These are phyloP conservation scores for Hemaris fuciformis DNA, from an alignment of 2,888 invertebrate species.

Conservation along the genomic window DNA sequence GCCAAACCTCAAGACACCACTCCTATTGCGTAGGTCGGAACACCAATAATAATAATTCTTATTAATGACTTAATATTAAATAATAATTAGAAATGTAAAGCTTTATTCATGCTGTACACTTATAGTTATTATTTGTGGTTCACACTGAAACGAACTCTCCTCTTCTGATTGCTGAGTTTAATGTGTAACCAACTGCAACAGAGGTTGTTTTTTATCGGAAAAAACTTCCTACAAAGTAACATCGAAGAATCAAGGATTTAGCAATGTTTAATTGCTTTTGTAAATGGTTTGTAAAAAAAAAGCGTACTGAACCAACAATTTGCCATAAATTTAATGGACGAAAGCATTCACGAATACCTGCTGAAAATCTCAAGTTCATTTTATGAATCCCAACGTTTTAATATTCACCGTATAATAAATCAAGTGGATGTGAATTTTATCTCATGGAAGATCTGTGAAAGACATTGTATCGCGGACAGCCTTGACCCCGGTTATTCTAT, in stretches of 20 bases:
- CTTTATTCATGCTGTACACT: too few relatives aligned
- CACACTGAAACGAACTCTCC: too few relatives aligned
- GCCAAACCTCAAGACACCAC: too few relatives aligned
- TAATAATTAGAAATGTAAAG: too few relatives aligned
- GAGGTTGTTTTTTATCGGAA: too few relatives aligned
- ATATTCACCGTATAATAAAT: constrained; percentile 45
- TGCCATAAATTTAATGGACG: neutral
- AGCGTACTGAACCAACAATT: constrained; percentile 18
- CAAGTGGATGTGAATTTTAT: constrained; percentile 38
- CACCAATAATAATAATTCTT: too few relatives aligned
- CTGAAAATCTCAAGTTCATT: constrained; percentile 33
- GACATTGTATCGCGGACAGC: constrained; percentile 52
- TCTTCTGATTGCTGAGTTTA: too few relatives aligned
- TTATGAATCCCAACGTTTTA: constrained; percentile 37
- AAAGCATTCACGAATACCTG: constrained; percentile 25
- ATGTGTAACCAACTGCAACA: too few relatives aligned
- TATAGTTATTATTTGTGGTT: too few relatives aligned
- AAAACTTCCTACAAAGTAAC: neutral
- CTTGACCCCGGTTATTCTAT: constrained; percentile 65
- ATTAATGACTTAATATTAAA: too few relatives aligned
- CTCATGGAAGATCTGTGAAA: constrained; percentile 43
- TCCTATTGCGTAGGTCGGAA: too few relatives aligned
- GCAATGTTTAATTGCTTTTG: neutral
- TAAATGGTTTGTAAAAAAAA: neutral
- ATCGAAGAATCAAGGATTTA: neutral